Evolutionary conservation across 2,113 vertebrate genomes (phyloP).

Genomic region (Physeter macrocephalus): DNA sequence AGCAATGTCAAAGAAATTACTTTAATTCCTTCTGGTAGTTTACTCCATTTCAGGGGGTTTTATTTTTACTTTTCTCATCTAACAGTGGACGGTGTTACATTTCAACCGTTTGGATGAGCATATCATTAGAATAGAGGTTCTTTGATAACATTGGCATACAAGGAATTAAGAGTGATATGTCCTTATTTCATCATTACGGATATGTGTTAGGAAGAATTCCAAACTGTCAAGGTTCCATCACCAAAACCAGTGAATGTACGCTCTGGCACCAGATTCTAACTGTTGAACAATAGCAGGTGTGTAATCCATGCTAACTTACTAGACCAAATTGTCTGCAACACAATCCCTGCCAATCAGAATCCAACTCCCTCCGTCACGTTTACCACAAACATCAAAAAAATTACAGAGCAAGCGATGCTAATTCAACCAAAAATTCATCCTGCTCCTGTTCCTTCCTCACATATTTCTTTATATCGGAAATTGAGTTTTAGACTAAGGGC

Average conservation of each 20-base stretch:
- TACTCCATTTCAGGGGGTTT: not conserved
- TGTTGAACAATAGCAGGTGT: not conserved
- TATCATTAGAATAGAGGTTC: not conserved
- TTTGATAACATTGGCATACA: not conserved
- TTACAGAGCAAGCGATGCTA: not conserved
- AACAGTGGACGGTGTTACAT: not conserved
- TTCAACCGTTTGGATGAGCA: not conserved
- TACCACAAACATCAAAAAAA: not conserved
- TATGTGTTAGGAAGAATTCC: not conserved
- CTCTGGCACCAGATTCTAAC: not conserved
- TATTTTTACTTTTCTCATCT: not conserved
- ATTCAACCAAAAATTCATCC: not conserved
- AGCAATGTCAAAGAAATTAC: not conserved
- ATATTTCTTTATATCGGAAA: not conserved
- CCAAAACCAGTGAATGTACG: not conserved
- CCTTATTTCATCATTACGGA: not conserved
- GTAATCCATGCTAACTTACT: not conserved
- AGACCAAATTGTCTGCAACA: not conserved
- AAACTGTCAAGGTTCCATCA: not conserved
- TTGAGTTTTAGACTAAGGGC: not conserved
- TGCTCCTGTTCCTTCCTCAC: not conserved
- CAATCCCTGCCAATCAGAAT: not conserved
- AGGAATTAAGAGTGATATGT: not conserved
- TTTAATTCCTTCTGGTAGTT: not conserved
- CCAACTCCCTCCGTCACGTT: not conserved